Evolutionary conservation across 1,140 invertebrate species (phyloP), one percentile per base, ranked within the genome.

Genomic region (Heliothis virescens): DNA sequence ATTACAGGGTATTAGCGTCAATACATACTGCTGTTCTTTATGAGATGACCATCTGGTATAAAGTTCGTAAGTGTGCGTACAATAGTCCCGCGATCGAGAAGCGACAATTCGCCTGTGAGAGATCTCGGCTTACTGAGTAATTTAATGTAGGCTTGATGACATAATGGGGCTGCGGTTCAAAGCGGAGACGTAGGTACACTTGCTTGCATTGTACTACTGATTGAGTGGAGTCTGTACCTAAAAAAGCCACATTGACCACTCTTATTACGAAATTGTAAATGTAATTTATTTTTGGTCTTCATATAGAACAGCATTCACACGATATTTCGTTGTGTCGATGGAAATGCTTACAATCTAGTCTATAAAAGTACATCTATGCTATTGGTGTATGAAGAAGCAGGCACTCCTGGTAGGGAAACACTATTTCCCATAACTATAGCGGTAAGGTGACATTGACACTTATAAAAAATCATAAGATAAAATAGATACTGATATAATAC

Each of bases 371-470:
- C 52, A 69, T n/a, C 52, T 67, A 69, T 69, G 57, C 34, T 78
- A 89, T 72, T 81, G 80, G 78, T 84, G 81, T 83, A 80, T 73
- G 80, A 92, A 91, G 80, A 92, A 91, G 88, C 91, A 93, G 91
- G 92, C 91, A 94, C 92, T 90, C 89, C 72, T 87, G 92, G 89
- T 85, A 87, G 86, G 89, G 84, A 87, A 75, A 74, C 69, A 65
- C 34, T 78, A 69, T 69, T 34, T 78, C 53, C 75, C 75, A 78
- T 53, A 78, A 78, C 62, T 77, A 18, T 21, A 53, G 50, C 41
- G 18, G 29, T 47, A 13, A 34, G 41, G 21, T 48, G 59, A 55
- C 48, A 26, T 50, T 18, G 11, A 12, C 2, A 47, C 72, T 74
- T 73, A 73, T 13, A 7, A 65, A 41, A 12, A 55, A 29, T 34